These are phyloP conservation scores for Luscinia luscinia DNA, from an alignment of 2,797 vertebrate genomes.

Conservation along the genomic window DNA sequence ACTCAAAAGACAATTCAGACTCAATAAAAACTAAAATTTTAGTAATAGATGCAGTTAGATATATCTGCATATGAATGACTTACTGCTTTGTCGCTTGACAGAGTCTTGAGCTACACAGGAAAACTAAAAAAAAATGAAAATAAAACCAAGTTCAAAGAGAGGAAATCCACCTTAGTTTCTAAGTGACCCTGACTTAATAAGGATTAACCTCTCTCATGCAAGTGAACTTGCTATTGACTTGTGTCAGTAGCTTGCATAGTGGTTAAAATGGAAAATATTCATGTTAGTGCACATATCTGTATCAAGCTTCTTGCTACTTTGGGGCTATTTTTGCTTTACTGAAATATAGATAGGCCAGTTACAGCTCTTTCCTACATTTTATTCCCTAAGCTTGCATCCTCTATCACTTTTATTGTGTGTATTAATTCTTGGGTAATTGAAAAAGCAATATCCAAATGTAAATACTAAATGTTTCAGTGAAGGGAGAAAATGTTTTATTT, in stretches of 20 bases:
- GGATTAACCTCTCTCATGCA: not conserved
- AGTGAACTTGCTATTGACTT: not conserved
- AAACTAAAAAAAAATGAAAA: not conserved
- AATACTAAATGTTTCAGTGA: not conserved
- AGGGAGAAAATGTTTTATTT: not conserved
- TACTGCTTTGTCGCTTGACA: not conserved
- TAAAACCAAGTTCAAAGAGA: not conserved
- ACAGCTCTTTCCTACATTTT: not conserved
- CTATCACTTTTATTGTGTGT: not conserved
- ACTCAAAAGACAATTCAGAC: not conserved
- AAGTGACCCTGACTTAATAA: not conserved
- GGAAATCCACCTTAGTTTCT: not conserved
- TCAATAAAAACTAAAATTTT: not conserved
- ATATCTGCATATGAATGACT: not conserved
- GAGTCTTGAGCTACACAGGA: not conserved
- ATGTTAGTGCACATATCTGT: not conserved
- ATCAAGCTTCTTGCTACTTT: not conserved
- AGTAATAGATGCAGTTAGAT: not conserved
- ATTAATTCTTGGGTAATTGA: not conserved
- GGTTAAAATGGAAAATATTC: not conserved
- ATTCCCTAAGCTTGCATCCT: not conserved
- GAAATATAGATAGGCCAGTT: not conserved
- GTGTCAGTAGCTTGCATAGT: not conserved
- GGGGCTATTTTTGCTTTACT: not conserved
- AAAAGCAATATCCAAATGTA: not conserved